Evolutionary conservation across 2,888 invertebrate species (phyloP).

Genomic region (Amblyjoppa fuscipennis): DNA sequence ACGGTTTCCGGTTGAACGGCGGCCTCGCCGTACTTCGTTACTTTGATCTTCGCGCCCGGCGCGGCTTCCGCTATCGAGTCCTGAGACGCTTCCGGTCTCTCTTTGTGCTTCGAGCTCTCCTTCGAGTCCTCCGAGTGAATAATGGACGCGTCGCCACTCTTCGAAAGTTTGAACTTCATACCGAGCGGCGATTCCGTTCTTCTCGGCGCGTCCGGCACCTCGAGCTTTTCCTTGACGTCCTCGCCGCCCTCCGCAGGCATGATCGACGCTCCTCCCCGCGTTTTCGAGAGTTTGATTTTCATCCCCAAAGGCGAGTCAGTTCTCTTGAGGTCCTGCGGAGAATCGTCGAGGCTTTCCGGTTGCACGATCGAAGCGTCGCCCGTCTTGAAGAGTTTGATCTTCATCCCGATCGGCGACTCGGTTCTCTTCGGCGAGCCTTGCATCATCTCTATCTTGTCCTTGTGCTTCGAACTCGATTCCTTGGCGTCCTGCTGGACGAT

Average conservation of each 20-base stretch:
- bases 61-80: conserved; percentile 50
- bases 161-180: conserved; percentile 71
- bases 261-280: conserved; percentile 59
- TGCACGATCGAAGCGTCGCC: conserved; percentile 72
- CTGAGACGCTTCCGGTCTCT: conserved; percentile 68
- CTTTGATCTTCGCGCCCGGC: conserved; percentile 72
- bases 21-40: conserved; percentile 59
- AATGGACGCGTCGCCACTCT: conserved; percentile 77
- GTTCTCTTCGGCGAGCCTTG: conserved; percentile 76
- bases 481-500: conserved; percentile 69
- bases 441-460: conserved; percentile 61
- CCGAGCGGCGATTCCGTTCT: conserved; percentile 73
- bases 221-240: conserved; percentile 73
- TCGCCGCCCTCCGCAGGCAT: conserved; percentile 65
- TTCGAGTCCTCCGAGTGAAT: conserved; percentile 76
- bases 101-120: conserved; percentile 69
- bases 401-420: conserved; percentile 79
- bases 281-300: conserved; percentile 70
- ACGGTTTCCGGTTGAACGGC: conserved; percentile 69
- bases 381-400: conserved; percentile 79
- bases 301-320: conserved; percentile 78
- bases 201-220: conserved; percentile 71
- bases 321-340: conserved; percentile 69
- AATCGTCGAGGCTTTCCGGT: conserved; percentile 68
- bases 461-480: conserved; percentile 46